Evolutionary conservation across 2,888 invertebrate species (phyloP), one percentile per base, ranked within the genome.

Genomic region (Melanostoma mellinum): DNA sequence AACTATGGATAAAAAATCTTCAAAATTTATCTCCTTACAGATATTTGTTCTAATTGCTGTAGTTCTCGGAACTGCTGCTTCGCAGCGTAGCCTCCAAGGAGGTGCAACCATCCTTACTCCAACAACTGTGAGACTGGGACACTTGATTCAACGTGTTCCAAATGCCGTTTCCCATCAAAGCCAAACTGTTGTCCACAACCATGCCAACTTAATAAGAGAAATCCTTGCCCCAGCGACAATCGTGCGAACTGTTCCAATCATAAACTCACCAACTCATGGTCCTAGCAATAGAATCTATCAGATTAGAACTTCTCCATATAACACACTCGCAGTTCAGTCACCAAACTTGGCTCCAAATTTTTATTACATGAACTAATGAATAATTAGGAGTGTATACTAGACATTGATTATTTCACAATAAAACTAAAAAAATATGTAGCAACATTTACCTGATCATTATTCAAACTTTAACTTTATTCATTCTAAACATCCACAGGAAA

Each of bases 161-260:
- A 75, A 79, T 30, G 86, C 92, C 0, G 90, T 92, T 0, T 92
- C 92, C 8, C 92, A 92, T 71, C 92, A 93, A 85, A 91, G 92
- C 46, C 91, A 92, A 4, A 85, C 91, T 4, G 92, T 92, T 72
- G 87, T 92, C 8, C 91, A 89, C 56, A 88, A 90, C 4, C 89
- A 91, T 0, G 91, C 91, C 0, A 55, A 69, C 38, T 85, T 91
- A 9, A 84, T 91, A 6, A 79, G 79, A 6, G 88, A 78, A 67
- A 60, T 80, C 20, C 33, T 85, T 30, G 76, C 84, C 3, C 85
- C 80, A 35, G 85, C 71, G 6, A 55, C 77, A 4, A 53, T 85
- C 48, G 67, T 80, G 0, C 40, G 35, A 3, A 69, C 32, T 9
- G 50, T 52, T 35, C 73, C 73, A 36, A 8, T 68, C 35, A 10